Evolutionary conservation across 1,140 invertebrate genomes (phyloP).

Genomic region (Drosophila grimshawi): DNA sequence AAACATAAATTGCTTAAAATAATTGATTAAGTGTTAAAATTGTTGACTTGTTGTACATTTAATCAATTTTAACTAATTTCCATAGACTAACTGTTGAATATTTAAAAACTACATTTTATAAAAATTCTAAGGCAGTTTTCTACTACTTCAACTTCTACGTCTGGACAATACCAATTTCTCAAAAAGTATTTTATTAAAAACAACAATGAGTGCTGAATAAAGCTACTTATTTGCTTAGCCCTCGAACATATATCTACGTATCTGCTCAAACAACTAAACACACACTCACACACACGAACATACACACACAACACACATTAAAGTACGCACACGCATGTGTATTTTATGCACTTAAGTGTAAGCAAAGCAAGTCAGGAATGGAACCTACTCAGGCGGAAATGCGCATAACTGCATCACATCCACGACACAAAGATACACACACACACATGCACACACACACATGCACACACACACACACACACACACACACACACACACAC

Average conservation of each 20-base stretch:
- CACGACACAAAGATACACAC: constrained; percentile 35
- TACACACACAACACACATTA: constrained; percentile 8
- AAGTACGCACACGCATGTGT: constrained; percentile 2
- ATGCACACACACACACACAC: constrained; percentile 15
- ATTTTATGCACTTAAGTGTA: constrained; percentile 59
- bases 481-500: constrained; percentile 13
- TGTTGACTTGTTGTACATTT: too few species aligned
- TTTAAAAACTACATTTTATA: too few species aligned
- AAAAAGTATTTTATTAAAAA: too few species aligned
- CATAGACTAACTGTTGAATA: too few species aligned
- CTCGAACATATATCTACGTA: constrained; percentile 32
- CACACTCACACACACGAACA: constrained; percentile 2
- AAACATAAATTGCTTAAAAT: too few species aligned
- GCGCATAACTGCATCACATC: constrained; percentile 74
- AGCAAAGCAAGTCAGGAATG: constrained; percentile 66
- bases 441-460: constrained; percentile 20
- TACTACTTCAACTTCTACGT: too few species aligned
- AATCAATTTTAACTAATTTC: too few species aligned
- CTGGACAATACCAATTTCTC: too few species aligned
- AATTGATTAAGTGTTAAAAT: too few species aligned
- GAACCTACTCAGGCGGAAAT: constrained; percentile 73
- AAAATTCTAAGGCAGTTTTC: too few species aligned
- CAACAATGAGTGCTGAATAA: background rate
- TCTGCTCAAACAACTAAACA: constrained; percentile 1
- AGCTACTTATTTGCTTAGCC: constrained; percentile 8